phyloP scores from a whole-genome alignment of 2,888 invertebrate genomes.

The Rhagophthalmus giganteus region DNA sequence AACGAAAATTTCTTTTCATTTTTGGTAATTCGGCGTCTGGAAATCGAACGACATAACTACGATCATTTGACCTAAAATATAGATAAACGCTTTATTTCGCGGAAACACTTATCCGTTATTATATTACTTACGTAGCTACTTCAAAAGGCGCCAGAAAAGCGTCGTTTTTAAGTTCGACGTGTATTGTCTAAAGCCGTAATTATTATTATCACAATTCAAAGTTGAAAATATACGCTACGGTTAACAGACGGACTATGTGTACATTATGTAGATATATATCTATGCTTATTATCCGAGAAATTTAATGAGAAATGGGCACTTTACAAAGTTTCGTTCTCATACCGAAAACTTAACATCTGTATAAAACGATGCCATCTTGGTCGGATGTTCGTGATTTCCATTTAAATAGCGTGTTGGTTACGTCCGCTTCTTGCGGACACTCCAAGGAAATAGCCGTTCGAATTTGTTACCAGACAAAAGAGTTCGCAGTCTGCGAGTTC shows the following conservation, averaged over 20 bases:
- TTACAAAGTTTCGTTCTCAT: conserved; percentile 13
- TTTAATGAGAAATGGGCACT: conserved; percentile 6
- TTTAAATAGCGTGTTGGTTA: conserved; percentile 37
- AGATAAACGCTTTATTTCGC: conserved; percentile 4
- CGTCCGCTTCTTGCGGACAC: conserved; percentile 39
- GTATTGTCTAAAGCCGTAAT: no score
- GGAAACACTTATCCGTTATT: conserved; percentile 20
- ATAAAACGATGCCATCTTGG: conserved; percentile 33
- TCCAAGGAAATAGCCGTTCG: conserved; percentile 37
- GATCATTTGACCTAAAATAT: conserved; percentile 10
- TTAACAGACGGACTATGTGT: no score
- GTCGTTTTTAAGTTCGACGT: no score
- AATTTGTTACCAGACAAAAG: conserved; percentile 32
- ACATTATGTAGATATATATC: no score
- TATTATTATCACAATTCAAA: no score
- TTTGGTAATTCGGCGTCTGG: no score
- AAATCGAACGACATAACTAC: conserved; percentile 7
- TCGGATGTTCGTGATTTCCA: conserved; percentile 36
- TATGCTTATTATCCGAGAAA: conserved; percentile 6
- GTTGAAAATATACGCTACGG: no score
- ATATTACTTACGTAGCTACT: conserved; percentile 7
- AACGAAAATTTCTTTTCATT: no score
- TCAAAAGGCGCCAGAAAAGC: conserved; percentile 10
- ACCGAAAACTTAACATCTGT: conserved; percentile 31
- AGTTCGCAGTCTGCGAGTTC: conserved; percentile 15